Evolutionary conservation across 2,888 invertebrate genomes (phyloP).

Genomic region (Lycia hirtaria): DNA sequence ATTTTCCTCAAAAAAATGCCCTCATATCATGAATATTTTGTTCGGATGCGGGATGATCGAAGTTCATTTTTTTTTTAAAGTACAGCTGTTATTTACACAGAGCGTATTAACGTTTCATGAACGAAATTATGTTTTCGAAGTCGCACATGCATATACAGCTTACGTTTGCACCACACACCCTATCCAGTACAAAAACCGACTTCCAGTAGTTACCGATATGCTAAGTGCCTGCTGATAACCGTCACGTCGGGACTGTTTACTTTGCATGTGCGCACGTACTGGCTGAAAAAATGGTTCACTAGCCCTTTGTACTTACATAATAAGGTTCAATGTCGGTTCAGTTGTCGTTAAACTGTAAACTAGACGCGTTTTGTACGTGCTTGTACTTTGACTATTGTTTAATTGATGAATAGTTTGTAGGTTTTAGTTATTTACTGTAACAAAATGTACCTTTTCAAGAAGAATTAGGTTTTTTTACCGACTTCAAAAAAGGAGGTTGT

Average conservation of each 20-base stretch:
- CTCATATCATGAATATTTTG: too few species aligned
- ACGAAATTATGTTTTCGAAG: neutral
- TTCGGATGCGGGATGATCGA: too few species aligned
- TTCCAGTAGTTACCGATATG: constrained; percentile 67
- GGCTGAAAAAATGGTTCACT: constrained; percentile 28
- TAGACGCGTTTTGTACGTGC: constrained; percentile 6
- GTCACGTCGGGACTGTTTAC: constrained; percentile 60
- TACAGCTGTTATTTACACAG: too few species aligned
- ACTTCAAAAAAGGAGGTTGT: too few species aligned
- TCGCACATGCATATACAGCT: constrained; percentile 41
- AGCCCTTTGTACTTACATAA: constrained; percentile 10
- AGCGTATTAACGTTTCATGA: neutral
- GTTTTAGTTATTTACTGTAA: constrained; percentile 7
- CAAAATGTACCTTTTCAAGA: neutral
- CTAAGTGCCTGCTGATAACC: constrained; percentile 81
- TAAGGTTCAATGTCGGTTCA: constrained; percentile 13
- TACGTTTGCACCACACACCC: constrained; percentile 60
- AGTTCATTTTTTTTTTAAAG: too few species aligned
- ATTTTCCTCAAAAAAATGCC: too few species aligned
- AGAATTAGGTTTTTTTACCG: neutral
- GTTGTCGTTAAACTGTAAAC: neutral
- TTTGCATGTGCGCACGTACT: constrained; percentile 56
- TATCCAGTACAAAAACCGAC: constrained; percentile 71
- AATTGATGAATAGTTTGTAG: constrained; percentile 9
- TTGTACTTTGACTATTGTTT: constrained; percentile 15